These are phyloP conservation scores for Hirundo rustica DNA, from an alignment of 2,797 vertebrate genomes.

Conservation along the genomic window DNA sequence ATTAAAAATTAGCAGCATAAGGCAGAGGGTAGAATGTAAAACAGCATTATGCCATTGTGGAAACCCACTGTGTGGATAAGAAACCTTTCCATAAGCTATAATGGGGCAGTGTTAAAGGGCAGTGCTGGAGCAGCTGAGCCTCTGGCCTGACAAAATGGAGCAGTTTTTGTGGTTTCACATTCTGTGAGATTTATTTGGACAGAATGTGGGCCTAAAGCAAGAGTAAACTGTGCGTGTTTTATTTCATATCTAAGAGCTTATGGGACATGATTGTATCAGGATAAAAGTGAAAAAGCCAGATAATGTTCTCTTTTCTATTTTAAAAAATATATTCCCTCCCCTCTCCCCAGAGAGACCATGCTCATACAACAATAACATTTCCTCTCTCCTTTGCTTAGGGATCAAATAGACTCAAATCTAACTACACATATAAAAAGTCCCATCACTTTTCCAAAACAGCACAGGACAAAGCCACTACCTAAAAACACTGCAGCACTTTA, in stretches of 20 bases:
- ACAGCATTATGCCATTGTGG: background rate
- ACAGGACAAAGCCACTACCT: background rate
- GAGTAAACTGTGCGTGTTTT: background rate
- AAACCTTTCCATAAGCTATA: background rate
- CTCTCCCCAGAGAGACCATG: background rate
- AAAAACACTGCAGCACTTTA: background rate
- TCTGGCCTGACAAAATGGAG: background rate
- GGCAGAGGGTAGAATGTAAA: background rate
- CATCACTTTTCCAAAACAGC: background rate
- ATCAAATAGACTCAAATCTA: background rate
- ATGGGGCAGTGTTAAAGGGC: background rate
- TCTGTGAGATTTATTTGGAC: background rate
- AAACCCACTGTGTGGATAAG: background rate
- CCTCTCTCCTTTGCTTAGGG: background rate
- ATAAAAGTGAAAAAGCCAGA: background rate
- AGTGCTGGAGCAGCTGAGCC: background rate
- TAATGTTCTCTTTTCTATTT: background rate
- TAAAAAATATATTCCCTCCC: background rate
- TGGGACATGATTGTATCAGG: background rate
- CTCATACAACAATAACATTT: background rate
- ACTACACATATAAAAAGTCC: background rate
- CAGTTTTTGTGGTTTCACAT: background rate
- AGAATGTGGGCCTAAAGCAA: background rate
- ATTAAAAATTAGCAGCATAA: background rate
- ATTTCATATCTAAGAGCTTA: background rate